Conservation (phyloP, 2,888 invertebrate species). For the Spisula subtruncata region DNA sequence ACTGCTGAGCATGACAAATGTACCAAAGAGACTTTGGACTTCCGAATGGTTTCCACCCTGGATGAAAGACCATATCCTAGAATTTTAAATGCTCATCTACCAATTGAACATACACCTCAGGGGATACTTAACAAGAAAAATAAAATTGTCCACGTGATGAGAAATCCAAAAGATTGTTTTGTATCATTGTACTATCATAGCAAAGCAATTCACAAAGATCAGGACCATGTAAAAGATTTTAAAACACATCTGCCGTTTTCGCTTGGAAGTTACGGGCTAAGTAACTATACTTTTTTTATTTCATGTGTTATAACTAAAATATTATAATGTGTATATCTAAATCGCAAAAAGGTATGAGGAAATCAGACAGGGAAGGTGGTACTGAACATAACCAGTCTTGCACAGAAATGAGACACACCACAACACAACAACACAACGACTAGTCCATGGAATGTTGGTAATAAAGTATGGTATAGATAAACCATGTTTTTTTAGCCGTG, state of each 20-base stretch:
- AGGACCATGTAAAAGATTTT: not conserved
- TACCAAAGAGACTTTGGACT: slow-evolving; percentile 57
- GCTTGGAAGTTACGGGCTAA: too few species aligned
- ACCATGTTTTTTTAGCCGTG: too few species aligned
- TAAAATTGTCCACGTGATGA: slow-evolving; percentile 58
- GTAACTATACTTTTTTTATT: not conserved
- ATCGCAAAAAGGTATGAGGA: too few species aligned
- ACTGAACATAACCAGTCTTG: too few species aligned
- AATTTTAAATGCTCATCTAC: slow-evolving; percentile 57
- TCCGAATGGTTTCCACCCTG: slow-evolving; percentile 25
- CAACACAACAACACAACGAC: too few species aligned
- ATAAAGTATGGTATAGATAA: too few species aligned
- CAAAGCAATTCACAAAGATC: not conserved
- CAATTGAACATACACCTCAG: slow-evolving; percentile 33
- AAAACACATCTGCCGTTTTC: too few species aligned
- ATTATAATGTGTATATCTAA: too few species aligned
- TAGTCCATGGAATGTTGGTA: too few species aligned
- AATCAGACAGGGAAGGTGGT: too few species aligned
- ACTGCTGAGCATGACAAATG: slow-evolving; percentile 49
- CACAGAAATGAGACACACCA: too few species aligned
- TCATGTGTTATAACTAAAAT: not conserved
- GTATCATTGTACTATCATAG: slow-evolving; percentile 50
- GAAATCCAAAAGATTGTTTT: slow-evolving; percentile 58
- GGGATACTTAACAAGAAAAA: slow-evolving; percentile 43
- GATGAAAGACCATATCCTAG: slow-evolving; percentile 49